These are phyloP conservation scores for Nycticorax nycticorax DNA, from an alignment of 2,113 vertebrate genomes.

Conservation along the genomic window DNA sequence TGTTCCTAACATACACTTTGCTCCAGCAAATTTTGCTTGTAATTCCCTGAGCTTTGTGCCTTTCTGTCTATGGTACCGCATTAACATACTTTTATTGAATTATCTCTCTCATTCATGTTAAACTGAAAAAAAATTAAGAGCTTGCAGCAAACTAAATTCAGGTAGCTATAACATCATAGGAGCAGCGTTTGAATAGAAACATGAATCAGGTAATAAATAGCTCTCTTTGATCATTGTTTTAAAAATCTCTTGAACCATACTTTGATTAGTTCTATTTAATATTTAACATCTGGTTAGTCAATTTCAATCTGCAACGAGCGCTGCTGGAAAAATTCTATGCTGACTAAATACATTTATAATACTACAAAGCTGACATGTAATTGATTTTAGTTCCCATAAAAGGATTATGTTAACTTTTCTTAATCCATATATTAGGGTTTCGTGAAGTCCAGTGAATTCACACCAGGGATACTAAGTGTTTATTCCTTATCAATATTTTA, in stretches of 20 bases:
- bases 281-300: constrained; percentile 86
- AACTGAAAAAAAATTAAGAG: constrained; percentile 66
- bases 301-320: constrained; percentile 77
- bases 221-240: constrained; percentile 82
- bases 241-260: constrained; percentile 79
- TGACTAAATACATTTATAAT: constrained; percentile 85
- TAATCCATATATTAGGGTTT: constrained; percentile 82
- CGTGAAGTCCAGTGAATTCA: constrained; percentile 74
- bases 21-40: not conserved
- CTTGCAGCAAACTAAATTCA: constrained; percentile 68
- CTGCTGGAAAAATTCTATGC: constrained; percentile 79
- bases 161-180: constrained; percentile 73
- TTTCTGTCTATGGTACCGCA: not conserved
- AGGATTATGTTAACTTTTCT: constrained; percentile 83
- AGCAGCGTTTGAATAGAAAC: constrained; percentile 73
- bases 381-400: constrained; percentile 84
- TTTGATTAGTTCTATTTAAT: constrained; percentile 87
- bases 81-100: constrained; percentile 33
- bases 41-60: constrained; percentile 19
- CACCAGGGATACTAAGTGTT: constrained; percentile 75
- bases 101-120: constrained; percentile 63
- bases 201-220: constrained; percentile 82
- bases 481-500: constrained; percentile 81
- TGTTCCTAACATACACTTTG: not conserved
- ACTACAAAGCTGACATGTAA: constrained; percentile 81